Base-by-base conservation (phyloP, 2,797 vertebrate species). In the Crocodylus rhombifer region DNA sequence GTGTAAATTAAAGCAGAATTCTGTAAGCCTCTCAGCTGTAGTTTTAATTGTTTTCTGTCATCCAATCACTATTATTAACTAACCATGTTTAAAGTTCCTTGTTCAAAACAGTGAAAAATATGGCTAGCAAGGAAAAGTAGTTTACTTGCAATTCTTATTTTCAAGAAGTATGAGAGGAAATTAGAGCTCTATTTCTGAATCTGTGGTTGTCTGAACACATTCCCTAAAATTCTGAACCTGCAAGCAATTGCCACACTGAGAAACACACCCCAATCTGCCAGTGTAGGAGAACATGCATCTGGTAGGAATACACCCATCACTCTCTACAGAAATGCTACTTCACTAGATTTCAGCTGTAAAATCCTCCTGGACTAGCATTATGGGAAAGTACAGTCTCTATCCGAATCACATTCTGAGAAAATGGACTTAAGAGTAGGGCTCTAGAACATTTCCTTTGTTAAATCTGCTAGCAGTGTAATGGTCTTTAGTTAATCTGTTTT, bases 1-100 rank as follows among this genome's bases (percentile, higher is more conserved):
- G 96, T 56, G 94, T 26, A 81, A 82, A 85, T 80, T 36, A 58
- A 79, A 91, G 0, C 51, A 93, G 26, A 89, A 82, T 25, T 60
- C 21, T 77, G 20, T 80, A 85, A 33, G 5, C 64, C 1, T 20
- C 56, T 82, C 28, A 88, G 36, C n/a, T 30, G 5, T 25, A 33
- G 26, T n/a, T 17, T 23, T 20, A 13, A 23, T 26, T 56, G 12
- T 15, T 75, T 87, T 82, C 1, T 23, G 8, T 36, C 18, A 80
- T 4, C 84, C 64, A 2, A 1, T 4, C 20, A 61, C 16, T 60
- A 36, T 4, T 83, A 85, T 30, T 78, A 62, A 78, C 26, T 64
- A 5, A 63, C 17, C 7, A 8, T 4, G 16, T 1, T 8, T 5
- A 82, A 42, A 16, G 86, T 6, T 18, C 71, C 20, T 14, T 55